These are phyloP conservation scores for Eriosoma lanigerum DNA, from an alignment of 1,140 invertebrate genomes.

Conservation along the genomic window DNA sequence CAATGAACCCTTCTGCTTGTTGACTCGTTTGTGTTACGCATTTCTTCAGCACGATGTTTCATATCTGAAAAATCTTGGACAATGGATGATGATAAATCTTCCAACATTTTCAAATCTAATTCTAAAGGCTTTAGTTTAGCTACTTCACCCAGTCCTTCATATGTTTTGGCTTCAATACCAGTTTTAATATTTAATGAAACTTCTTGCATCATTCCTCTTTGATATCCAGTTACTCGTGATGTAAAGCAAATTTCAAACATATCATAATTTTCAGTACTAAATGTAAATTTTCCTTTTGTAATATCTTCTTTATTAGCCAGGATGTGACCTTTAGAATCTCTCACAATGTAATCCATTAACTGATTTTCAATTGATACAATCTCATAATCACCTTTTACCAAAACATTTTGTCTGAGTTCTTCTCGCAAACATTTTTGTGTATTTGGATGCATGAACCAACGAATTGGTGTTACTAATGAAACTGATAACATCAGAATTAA, in stretches of 20 bases:
- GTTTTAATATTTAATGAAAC: constrained; percentile 85
- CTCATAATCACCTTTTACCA: constrained; percentile 94
- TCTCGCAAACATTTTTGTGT: constrained; percentile 92
- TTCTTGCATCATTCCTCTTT: constrained; percentile 80
- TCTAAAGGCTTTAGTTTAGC: constrained; percentile 98
- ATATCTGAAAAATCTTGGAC: constrained; percentile 97
- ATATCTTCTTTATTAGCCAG: constrained; percentile 88
- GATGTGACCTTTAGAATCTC: constrained; percentile 93
- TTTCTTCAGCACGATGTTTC: constrained; percentile 95
- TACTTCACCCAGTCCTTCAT: constrained; percentile 94
- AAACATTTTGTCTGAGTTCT: constrained; percentile 92
- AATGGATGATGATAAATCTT: constrained; percentile 96
- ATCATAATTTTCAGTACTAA: constrained; percentile 96
- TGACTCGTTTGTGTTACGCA: constrained; percentile 98
- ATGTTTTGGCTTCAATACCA: constrained; percentile 96
- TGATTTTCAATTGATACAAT: constrained; percentile 85
- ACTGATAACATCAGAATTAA: constrained; percentile 12
- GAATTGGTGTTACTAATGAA: constrained; percentile 19
- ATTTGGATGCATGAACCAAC: constrained; percentile 69
- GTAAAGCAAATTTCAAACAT: constrained; percentile 97
- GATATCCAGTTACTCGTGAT: constrained; percentile 79
- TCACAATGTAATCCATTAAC: constrained; percentile 86
- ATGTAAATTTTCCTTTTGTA: constrained; percentile 92
- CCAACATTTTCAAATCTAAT: constrained; percentile 90
- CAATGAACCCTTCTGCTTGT: constrained; percentile 96